Conservation (phyloP, 64 coral and sea anemone genomes). For the Montipora foliosa region DNA sequence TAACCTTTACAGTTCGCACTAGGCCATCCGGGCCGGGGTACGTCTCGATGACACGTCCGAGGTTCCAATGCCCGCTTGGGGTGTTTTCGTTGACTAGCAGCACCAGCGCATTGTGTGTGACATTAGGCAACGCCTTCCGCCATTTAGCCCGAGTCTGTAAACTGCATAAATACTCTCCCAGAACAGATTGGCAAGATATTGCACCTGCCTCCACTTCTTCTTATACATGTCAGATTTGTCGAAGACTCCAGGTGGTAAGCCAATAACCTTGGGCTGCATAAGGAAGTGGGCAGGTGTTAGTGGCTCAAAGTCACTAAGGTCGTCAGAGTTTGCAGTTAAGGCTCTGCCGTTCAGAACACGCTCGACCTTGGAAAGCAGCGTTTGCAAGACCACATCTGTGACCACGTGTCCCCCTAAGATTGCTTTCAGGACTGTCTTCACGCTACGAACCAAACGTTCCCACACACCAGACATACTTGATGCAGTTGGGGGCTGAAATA, state of each 20-base stretch:
- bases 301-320: background rate
- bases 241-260: constrained; percentile 38
- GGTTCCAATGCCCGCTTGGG: constrained; percentile 34
- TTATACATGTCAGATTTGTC: background rate
- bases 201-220: constrained; percentile 10
- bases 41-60: constrained; percentile 20
- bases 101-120: background rate
- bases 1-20: constrained; percentile 31
- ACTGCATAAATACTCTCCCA: background rate
- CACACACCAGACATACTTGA: constrained; percentile 37
- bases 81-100: constrained; percentile 33
- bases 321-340: constrained; percentile 62
- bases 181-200: background rate
- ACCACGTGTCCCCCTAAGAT: constrained; percentile 11
- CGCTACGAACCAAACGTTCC: constrained; percentile 19
- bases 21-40: constrained; percentile 21
- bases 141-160: background rate
- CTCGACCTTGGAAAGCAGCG: constrained; percentile 47
- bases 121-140: background rate
- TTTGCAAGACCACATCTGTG: constrained; percentile 20
- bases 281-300: constrained; percentile 38
- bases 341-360: constrained; percentile 66
- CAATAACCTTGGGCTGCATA: constrained; percentile 28
- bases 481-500: too few species aligned
- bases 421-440: constrained; percentile 43